Percentiles rank a stretch among this genome's conserved stretches.
phyloP scores from a whole-genome alignment of 2,113 vertebrate genomes.

The Odocoileus virginianus region DNA sequence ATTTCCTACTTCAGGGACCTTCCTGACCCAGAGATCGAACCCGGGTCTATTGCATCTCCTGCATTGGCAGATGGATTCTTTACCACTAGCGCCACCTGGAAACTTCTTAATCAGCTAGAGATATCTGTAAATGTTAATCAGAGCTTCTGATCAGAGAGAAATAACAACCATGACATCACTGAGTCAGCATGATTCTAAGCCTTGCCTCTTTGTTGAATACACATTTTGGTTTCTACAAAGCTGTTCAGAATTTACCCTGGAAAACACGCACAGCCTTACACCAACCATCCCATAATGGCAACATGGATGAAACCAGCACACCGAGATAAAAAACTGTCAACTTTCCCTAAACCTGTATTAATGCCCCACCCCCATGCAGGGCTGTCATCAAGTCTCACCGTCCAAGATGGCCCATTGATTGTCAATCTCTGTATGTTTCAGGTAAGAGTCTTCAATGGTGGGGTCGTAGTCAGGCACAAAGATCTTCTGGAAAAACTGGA shows the following conservation, averaged over 20 bases:
- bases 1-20: background rate
- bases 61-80: background rate
- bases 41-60: background rate
- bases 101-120: background rate
- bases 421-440: slow-evolving; percentile 98
- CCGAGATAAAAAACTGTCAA: background rate
- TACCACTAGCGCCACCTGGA: background rate
- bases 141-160: background rate
- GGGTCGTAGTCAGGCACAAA: slow-evolving; percentile 99
- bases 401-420: slow-evolving; percentile 98
- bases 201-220: background rate
- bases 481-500: slow-evolving; percentile 99
- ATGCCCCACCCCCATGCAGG: background rate
- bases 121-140: background rate
- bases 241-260: background rate
- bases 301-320: background rate
- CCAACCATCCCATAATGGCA: background rate
- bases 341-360: background rate
- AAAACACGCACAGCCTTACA: background rate
- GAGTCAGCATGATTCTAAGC: background rate
- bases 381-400: slow-evolving; percentile 83
- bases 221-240: slow-evolving; percentile 1
- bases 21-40: background rate
- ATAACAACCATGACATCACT: background rate
- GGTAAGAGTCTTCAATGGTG: slow-evolving; percentile 98